Base-by-base conservation (phyloP, 2,888 invertebrate genomes). In the Spodoptera littoralis region DNA sequence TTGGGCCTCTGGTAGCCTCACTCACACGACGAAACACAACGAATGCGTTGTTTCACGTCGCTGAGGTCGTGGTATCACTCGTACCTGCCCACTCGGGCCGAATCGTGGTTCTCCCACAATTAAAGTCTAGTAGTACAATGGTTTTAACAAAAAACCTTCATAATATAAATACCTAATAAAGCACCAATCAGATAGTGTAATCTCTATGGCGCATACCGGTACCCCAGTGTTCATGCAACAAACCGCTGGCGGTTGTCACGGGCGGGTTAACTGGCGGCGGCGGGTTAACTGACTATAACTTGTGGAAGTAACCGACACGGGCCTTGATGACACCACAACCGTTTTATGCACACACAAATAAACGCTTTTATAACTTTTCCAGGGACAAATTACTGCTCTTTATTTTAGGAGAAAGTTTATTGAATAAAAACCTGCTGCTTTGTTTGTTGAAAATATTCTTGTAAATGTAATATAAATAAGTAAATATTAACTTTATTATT, bases 221-320 rank as follows among this genome's bases (percentile, higher is more conserved):
- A 41, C 36, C 9, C 11, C 58, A 48, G 18, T 62, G 62, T 62
- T 54, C 52, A 59, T 58, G 55, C 56, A 24, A 46, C 45, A 58
- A 62, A 71, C 76, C 76, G 30, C 71, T 9, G 45, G 70, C 9
- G 71, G 71, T 70, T 52, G 48, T 57, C 59, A 64, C 46, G 64
- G 64, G 8, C 30, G 30, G 64, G 62, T 46, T 45, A 51, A 51
- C 51, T 59, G 45, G 24, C 12, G 36, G 36, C 36, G 51, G 8
- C 18, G 13, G 46, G 51, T 46, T 50, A 60, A 49, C 58, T 68
- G 51, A 22, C 44, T 57, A 60, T 62, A 58, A 61, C 57, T 68
- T 49, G 61, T 30, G 49, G 45, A 71, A 77, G 57, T 60, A 47
- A 53, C 53, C 56, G 51, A 59, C 50, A 9, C 27, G 41, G 11